phyloP scores from a whole-genome alignment of 2,888 invertebrate species.

The Apamea monoglypha region DNA sequence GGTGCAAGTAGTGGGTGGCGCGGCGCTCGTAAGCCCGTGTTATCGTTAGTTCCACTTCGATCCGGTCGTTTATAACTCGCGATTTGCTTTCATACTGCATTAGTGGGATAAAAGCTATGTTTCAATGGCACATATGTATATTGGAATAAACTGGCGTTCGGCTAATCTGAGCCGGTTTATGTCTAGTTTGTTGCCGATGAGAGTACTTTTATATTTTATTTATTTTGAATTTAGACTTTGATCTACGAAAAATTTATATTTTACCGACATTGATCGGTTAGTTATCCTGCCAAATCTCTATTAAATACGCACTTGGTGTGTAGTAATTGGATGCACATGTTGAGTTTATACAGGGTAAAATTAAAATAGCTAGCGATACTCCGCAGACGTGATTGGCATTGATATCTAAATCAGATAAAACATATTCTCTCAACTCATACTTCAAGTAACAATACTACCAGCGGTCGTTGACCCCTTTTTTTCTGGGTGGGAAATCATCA shows the following conservation, averaged over 20 bases:
- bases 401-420: no score
- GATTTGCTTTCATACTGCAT: conserved; percentile 56
- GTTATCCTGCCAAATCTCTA: no score
- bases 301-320: neutral
- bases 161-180: conserved; percentile 26
- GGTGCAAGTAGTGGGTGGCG: conserved; percentile 36
- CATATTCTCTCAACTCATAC: no score
- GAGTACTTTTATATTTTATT: neutral
- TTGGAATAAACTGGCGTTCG: conserved; percentile 21
- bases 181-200: neutral
- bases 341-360: no score
- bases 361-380: no score
- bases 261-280: no score
- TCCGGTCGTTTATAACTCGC: conserved; percentile 58
- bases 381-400: no score
- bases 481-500: no score
- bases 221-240: neutral
- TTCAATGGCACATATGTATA: conserved; percentile 27
- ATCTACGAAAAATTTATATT: neutral
- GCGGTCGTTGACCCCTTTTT: no score
- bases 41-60: conserved; percentile 55
- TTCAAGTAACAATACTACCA: no score
- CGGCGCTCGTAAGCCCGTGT: conserved; percentile 48
- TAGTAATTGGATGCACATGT: neutral
- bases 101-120: conserved; percentile 44